Evolutionary conservation across 2,113 vertebrate genomes (phyloP), one percentile per base, ranked within the genome.

Genomic region (Stigmatopora argus): DNA sequence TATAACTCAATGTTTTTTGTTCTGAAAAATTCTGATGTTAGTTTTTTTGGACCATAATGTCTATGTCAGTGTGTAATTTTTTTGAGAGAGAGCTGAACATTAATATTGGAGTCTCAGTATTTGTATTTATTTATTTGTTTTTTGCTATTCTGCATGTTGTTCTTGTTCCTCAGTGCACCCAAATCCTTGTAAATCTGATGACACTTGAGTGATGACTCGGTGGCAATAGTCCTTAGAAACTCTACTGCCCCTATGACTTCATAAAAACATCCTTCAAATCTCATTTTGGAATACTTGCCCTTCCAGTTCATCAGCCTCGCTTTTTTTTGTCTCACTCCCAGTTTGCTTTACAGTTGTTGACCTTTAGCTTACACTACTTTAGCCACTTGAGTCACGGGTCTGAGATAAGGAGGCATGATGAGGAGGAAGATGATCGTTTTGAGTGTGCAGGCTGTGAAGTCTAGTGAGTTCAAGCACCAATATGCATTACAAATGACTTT

Each of bases 311-410:
- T 83, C 83, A 83, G 70, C 53, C 41, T 44, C 62, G 57, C 76
- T 71, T 67, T 67, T 5, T 71, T 61, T 4, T 10, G 17, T 74
- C 56, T 73, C 72, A 53, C 55, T 67, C 66, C 18, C 69, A 61
- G 82, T 77, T 70, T 65, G 71, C 71, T 89, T 71, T 75, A 82
- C 70, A 44, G 76, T 73, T 82, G 80, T 86, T 85, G 85, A 89
- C 85, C 87, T 89, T 86, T 84, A 48, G 71, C 77, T 64, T 14
- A 31, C 69, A 79, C 82, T 77, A 78, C 81, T 87, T 31, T 80
- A 74, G 69, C 71, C 65, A 74, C 70, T 62, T 34, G 61, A 78
- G 72, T 38, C 55, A 47, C 31, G 48, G 31, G n/a, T 9, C 26
- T 45, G 69, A 52, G 26, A 67, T 44, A 47, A 49, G 47, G 21